Evolutionary conservation across 2,888 invertebrate genomes (phyloP).

Genomic region (Dryocosmus kuriphilus): DNA sequence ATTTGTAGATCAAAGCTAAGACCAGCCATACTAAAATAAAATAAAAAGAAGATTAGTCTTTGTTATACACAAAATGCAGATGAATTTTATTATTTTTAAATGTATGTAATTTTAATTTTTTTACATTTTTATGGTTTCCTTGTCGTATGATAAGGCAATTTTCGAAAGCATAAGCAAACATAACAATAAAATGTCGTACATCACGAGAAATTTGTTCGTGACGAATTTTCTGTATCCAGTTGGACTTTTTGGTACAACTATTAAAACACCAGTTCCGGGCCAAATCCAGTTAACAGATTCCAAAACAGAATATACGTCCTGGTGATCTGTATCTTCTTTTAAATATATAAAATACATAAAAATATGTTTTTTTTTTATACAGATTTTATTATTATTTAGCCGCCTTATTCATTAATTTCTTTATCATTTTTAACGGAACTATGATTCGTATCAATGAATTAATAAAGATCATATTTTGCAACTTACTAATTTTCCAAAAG

Average conservation of each 20-base stretch:
- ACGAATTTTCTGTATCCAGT: slow-evolving; percentile 28
- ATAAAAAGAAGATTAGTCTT: neutral
- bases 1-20: neutral
- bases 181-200: slow-evolving; percentile 35
- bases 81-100: too few species aligned
- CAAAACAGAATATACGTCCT: slow-evolving; percentile 15
- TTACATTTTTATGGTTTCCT: neutral
- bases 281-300: slow-evolving; percentile 43
- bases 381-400: too few species aligned
- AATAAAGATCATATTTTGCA: neutral
- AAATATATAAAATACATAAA: neutral
- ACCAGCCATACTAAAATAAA: neutral
- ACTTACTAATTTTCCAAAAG: slow-evolving; percentile 13
- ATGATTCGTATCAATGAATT: too few species aligned
- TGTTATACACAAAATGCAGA: neutral
- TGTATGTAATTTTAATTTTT: neutral
- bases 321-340: neutral
- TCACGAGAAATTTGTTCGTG: slow-evolving; percentile 24
- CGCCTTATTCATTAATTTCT: too few species aligned
- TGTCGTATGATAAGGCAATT: neutral
- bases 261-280: slow-evolving; percentile 27
- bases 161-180: slow-evolving; percentile 8
- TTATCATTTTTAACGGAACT: too few species aligned
- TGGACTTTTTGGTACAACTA: slow-evolving; percentile 24
- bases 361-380: too few species aligned